Base-by-base conservation (phyloP, 2,113 vertebrate species). In the Rhombomys opimus region DNA sequence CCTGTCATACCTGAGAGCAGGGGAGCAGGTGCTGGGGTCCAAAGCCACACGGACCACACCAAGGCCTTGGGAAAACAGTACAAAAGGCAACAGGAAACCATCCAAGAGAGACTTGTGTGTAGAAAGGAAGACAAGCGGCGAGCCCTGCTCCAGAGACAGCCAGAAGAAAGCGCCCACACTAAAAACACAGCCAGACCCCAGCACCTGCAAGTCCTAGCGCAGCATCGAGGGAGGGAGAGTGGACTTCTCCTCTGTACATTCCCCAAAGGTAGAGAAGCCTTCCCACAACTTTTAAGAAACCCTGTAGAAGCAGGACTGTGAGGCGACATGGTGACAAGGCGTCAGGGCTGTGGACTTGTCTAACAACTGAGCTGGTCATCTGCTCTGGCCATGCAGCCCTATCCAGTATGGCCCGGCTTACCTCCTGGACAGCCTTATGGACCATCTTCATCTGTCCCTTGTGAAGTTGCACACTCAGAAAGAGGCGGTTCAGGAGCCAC, bases 51-150 rank as follows among this genome's bases (percentile, higher is more conserved):
- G 98, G 38, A 99, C 99, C 50, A 99, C 98, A 57, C 98, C 98
- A 8, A 99, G 93, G 57, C 98, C 99, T 96, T 99, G 99, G 76
- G 98, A 99, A 89, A 99, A 98, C 57, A 99, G 98, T 20, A 99
- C 87, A n/a, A 99, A 98, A 50, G 99, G 98, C 68, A 99, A 98
- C 85, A 99, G 98, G 2, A 96, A 96, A 12, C 98, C 99, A 8
- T 99, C 99, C 97, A 99, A 2, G 13, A 50, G 85, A 14, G 99
- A 99, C 93, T 99, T 99, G 96, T 98, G 99, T 20, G 98, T 96
- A 2, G 99, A 98, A 35, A 99, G 98, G 91, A 99, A 99, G 68
- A 99, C 98, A 90, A 99, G 97, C 0, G 98, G 99, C 54, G 96
- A 68, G 0, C 87, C 35, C 4, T 98, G 88, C 96, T 98, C 96